Evolutionary conservation across 2,888 invertebrate species (phyloP), one percentile per base, ranked within the genome.

Genomic region (Watsonalla binaria): DNA sequence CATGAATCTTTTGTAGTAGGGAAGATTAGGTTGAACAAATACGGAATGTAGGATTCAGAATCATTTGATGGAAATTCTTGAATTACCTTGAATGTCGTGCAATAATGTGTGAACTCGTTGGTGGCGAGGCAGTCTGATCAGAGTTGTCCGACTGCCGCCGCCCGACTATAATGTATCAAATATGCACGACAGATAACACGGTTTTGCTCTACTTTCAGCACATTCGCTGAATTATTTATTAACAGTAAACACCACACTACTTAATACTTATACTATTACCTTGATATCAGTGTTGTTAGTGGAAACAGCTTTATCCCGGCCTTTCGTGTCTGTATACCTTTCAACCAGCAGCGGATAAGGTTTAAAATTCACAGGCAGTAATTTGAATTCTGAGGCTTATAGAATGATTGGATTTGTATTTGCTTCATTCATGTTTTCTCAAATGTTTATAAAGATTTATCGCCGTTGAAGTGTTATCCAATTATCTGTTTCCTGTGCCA

Each of bases 171-270:
- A 52, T 52, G 47, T 47, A 45, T 52, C 52, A 48, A 52, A 42
- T 52, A 47, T 52, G 7, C 42, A 24, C 14, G 45, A 48, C 14
- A 45, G 52, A 52, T 48, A 47, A 52, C 52, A 47, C 14, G 42
- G 47, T 47, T 42, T 47, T 47, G 47, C 52, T 48, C 45, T 48
- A 47, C 34, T 42, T 52, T 35, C 45, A 24, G 15, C 51, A 34
- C 14, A 49, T 49, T 35, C 9, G 45, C 47, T 42, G 9, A 47
- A 47, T 47, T 33, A 35, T 47, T 7, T n/a, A 47, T 33, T 34
- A 6, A 5, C n/a, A 33, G 6, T 46, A 46, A 5, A 24, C 24
- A 24, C 24, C 24, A 24, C 24, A 24, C 24, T 24, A 24, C 24
- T 24, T 24, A 24, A 24, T 24, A 24, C 47, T 33, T 5, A 11